Base-by-base conservation (phyloP, 2,797 vertebrate genomes). In the Danio tinwini region DNA sequence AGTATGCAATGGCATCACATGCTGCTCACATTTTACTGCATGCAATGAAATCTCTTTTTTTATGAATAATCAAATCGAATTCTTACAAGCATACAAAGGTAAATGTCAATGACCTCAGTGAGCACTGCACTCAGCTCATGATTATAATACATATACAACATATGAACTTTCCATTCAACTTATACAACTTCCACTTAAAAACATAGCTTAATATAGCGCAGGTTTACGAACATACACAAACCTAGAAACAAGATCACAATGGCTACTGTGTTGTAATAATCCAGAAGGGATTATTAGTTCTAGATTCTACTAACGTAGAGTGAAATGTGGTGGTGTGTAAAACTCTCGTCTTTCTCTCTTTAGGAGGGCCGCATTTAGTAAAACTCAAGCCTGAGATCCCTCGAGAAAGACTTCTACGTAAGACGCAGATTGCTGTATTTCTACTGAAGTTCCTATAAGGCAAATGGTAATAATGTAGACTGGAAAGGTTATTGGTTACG, bases 371-470 rank as follows among this genome's bases (percentile, higher is more conserved):
- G 87, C 86, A 85, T 86, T 76, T 82, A 62, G 85, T 87, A 90
- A 86, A 93, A 92, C 83, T 71, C 74, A 89, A 93, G 86, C 87
- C 80, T 87, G 87, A 83, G 78, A 88, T 92, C 83, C 87, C 86
- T 83, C 19, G 14, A 83, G 84, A 81, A 85, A 19, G 70, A 37
- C 13, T 59, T 85, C 56, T 64, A 78, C 3, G 5, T 56, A 59
- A 47, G 19, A 71, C 55, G 50, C n/a, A n/a, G 62, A 80, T 71
- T 21, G 53, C 8, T 29, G 40, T 19, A 56, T 82, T 84, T 70
- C 61, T 37, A 1, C 69, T 29, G 17, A 39, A 45, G 13, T 70
- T 61, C 68, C 58, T 47, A 52, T 64, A 72, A 69, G 69, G 70
- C 29, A 39, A 39, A 39, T 0, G 0, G 58, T 71, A 73, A 73